phyloP scores from a whole-genome alignment of 2,888 invertebrate species.

The Nomada fabriciana region DNA sequence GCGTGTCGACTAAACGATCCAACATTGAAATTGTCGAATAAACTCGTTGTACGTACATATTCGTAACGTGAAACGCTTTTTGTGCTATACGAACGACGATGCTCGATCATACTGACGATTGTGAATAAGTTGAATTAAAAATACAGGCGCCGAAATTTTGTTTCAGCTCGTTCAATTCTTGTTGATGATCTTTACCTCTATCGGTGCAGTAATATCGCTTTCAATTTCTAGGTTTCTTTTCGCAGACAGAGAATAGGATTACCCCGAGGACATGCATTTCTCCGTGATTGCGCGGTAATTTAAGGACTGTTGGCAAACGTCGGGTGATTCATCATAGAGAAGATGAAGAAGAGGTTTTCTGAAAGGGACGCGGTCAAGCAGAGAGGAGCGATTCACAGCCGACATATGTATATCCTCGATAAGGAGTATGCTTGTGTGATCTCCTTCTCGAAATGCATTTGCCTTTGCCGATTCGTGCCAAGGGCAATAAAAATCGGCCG shows the following conservation, averaged over 20 bases:
- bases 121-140: slow-evolving; percentile 31
- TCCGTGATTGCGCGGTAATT: slow-evolving; percentile 5
- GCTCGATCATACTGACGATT: slow-evolving; percentile 2
- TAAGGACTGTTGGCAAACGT: slow-evolving; percentile 15
- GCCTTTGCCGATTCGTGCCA: slow-evolving; percentile 65
- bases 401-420: slow-evolving; percentile 49
- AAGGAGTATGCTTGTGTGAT: slow-evolving; percentile 52
- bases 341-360: slow-evolving; percentile 40
- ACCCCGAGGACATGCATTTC: background rate
- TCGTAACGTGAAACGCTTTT: background rate
- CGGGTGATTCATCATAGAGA: slow-evolving; percentile 33
- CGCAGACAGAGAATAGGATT: too few relatives aligned
- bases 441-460: slow-evolving; percentile 61
- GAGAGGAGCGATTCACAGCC: slow-evolving; percentile 3
- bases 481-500: slow-evolving; percentile 70
- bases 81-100: background rate
- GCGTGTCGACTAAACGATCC: background rate
- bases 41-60: too few relatives aligned
- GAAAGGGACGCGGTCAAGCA: slow-evolving; percentile 27
- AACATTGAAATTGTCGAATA: slow-evolving; percentile 15
- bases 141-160: slow-evolving; percentile 47
- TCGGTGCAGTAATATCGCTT: background rate
- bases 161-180: background rate
- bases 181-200: background rate
- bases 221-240: slow-evolving; percentile 28